phyloP scores from a whole-genome alignment of 2,888 invertebrate species.

The Macrophya alboannulata region DNA sequence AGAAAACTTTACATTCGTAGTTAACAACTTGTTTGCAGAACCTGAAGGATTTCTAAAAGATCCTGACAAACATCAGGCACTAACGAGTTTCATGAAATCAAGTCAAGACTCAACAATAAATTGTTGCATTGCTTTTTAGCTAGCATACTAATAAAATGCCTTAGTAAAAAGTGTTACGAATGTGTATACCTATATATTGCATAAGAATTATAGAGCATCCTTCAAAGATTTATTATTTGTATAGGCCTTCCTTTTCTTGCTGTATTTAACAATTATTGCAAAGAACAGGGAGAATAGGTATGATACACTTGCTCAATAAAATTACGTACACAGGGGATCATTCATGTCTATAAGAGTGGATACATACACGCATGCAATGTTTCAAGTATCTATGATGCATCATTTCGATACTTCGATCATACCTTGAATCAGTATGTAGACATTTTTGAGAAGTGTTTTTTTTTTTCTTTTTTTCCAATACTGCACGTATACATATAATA shows the following conservation, averaged over 20 bases:
- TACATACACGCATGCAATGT: not conserved
- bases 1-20: constrained; percentile 32
- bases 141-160: constrained; percentile 28
- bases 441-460: not conserved
- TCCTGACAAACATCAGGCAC: constrained; percentile 35
- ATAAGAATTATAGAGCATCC: not conserved
- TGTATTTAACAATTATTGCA: not conserved
- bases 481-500: not conserved
- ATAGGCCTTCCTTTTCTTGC: constrained; percentile 10
- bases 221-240: constrained; percentile 13
- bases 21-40: constrained; percentile 39
- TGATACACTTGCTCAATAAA: constrained; percentile 8
- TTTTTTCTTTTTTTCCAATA: not conserved
- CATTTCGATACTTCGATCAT: not conserved
- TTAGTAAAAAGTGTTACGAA: constrained; percentile 23
- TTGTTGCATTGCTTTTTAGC: constrained; percentile 37
- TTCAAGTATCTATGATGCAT: not conserved
- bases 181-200: not conserved
- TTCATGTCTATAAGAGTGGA: not conserved
- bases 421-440: not conserved
- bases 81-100: constrained; percentile 25
- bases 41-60: constrained; percentile 1
- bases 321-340: not conserved
- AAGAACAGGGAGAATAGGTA: not conserved
- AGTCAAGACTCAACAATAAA: constrained; percentile 33